Evolutionary conservation across 2,113 vertebrate genomes (phyloP), one percentile per base, ranked within the genome.

Genomic region (Carassius gibelio): DNA sequence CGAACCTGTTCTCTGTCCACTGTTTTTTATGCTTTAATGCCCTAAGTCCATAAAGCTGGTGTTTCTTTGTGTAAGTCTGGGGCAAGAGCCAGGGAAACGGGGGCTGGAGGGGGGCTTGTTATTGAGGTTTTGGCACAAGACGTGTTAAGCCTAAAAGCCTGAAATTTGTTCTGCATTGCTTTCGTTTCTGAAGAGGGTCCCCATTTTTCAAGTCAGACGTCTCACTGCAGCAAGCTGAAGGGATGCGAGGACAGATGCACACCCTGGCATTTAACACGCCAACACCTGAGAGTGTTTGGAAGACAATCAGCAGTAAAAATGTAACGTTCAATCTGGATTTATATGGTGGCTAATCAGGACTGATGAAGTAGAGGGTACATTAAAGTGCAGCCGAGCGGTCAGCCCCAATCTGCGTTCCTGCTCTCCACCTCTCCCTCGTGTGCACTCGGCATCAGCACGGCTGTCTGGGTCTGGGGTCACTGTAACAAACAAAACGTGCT

Each of bases 21-120:
- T 57, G 84, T 66, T 85, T 85, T 88, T 77, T 79, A 81, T 84
- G 78, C 71, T 86, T 85, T 89, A 86, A 86, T 85, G 87, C 87
- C 87, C 84, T 75, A 75, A 88, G 84, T 82, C 84, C 62, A 68
- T 86, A 86, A 88, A 86, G 88, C 87, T 84, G 84, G 86, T 89
- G 87, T 86, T 86, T 88, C 88, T 88, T 88, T 90, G 87, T 90
- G 86, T 75, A 84, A 78, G 84, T 87, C 87, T 87, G 87, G 87
- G 86, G 86, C 86, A 88, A 57, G 87, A 90, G 87, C 85, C 87
- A 88, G 86, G n/a, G 78, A 71, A 75, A 55, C 42, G 48, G 69
- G 85, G 61, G 74, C n/a, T 38, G 81, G 57, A 34, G 61, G 89
- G 79, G 85, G 76, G 66, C 30, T 81, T 75, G 68, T 76, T 86